Evolutionary conservation across 2,797 vertebrate species (phyloP).

Genomic region (Cephalopachus bancanus): DNA sequence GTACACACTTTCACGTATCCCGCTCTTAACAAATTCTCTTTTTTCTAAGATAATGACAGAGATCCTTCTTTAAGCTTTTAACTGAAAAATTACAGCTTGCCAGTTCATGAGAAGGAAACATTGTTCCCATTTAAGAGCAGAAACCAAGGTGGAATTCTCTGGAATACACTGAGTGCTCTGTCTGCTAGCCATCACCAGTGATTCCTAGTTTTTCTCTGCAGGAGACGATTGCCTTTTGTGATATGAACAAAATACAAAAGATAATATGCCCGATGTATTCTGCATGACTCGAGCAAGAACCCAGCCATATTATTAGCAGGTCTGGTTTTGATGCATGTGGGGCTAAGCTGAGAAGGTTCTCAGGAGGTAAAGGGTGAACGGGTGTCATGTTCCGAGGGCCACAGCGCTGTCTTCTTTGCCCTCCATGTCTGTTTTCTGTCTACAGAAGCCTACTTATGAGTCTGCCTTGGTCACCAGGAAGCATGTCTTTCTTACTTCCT

Average conservation of each 20-base stretch:
- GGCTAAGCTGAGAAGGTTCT: background rate
- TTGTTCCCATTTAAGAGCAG: background rate
- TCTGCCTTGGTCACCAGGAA: constrained; percentile 69
- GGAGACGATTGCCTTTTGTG: background rate
- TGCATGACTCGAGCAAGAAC: constrained; percentile 8
- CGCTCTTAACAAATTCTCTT: background rate
- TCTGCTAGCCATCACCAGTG: background rate
- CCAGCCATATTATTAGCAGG: background rate
- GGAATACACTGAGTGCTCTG: background rate
- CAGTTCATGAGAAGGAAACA: constrained; percentile 9
- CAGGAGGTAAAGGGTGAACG: background rate
- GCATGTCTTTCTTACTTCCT: constrained; percentile 80
- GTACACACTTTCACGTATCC: background rate
- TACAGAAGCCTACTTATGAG: constrained; percentile 77
- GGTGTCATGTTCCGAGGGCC: background rate
- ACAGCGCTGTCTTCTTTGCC: background rate
- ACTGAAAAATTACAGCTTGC: constrained; percentile 22
- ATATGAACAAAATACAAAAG: constrained; percentile 37
- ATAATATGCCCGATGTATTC: background rate
- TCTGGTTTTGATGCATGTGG: background rate
- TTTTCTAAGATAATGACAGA: constrained; percentile 17
- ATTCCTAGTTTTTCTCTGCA: constrained; percentile 29
- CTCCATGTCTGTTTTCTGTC: constrained; percentile 71
- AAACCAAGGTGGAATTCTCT: background rate
- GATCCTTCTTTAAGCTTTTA: constrained; percentile 38